Percentiles rank a stretch among this genome's conserved stretches.
Conservation (phyloP, 2,797 vertebrate species). For the Hydrocynus forskahlii region DNA sequence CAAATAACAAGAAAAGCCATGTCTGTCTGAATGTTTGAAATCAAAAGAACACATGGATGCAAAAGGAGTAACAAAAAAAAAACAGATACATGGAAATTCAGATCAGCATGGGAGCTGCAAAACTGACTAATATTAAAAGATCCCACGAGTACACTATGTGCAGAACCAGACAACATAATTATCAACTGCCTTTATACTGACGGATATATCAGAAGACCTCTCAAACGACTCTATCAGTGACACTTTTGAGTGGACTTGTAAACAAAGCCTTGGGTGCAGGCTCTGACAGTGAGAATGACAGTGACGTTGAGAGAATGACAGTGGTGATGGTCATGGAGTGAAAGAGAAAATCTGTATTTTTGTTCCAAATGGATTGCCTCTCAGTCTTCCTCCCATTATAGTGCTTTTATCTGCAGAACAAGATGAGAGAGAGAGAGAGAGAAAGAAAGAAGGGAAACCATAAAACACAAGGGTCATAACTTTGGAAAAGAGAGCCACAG, state of each 20-base stretch:
- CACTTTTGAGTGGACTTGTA: not conserved
- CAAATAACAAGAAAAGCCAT: not conserved
- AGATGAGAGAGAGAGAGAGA: not conserved
- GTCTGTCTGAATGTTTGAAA: not conserved
- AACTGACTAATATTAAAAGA: not conserved
- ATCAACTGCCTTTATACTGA: not conserved
- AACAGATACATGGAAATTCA: not conserved
- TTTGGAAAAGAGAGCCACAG: not conserved
- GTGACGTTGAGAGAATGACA: not conserved
- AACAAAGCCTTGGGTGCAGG: not conserved
- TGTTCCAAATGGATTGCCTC: not conserved
- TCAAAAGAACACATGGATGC: not conserved
- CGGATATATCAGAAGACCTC: not conserved
- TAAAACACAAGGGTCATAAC: not conserved
- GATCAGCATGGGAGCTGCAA: not conserved
- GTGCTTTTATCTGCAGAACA: constrained; percentile 19
- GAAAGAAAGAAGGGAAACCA: not conserved
- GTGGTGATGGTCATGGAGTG: not conserved
- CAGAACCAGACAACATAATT: not conserved
- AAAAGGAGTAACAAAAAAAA: not conserved
- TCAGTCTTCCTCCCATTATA: not conserved
- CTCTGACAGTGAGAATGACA: not conserved
- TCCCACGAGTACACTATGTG: not conserved
- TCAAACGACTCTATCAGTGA: constrained; percentile 3
- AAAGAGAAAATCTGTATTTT: constrained; percentile 9